A percentile compares a stretch with the other conserved stretches of the same genome.
These are phyloP conservation scores for Furnarius figulus DNA, from an alignment of 2,113 vertebrate species.

Conservation along the genomic window DNA sequence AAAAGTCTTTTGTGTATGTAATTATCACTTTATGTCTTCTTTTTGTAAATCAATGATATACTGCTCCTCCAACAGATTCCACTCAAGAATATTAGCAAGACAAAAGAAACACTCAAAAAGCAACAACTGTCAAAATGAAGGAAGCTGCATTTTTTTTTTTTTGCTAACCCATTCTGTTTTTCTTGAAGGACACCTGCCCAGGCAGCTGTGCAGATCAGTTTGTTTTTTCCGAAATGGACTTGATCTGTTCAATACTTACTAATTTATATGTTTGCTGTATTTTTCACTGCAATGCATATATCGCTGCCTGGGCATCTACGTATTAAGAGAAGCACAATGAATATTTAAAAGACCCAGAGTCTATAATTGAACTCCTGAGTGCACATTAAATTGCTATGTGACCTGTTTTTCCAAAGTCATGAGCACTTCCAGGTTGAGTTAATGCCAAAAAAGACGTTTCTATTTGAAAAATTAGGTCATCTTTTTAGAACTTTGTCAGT, in stretches of 20 bases:
- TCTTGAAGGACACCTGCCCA: not conserved
- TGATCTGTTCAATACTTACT: not conserved
- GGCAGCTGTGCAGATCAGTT: not conserved
- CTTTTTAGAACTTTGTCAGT: not conserved
- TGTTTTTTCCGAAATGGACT: not conserved
- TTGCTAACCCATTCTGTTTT: not conserved
- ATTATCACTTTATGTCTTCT: not conserved
- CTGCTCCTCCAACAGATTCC: not conserved
- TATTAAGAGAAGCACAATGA: not conserved
- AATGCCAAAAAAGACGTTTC: not conserved
- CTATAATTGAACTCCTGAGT: not conserved
- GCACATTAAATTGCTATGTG: not conserved
- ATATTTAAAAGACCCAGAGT: conserved; percentile 29
- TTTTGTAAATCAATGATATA: not conserved
- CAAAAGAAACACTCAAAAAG: not conserved
- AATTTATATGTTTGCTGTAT: not conserved
- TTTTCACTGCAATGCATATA: not conserved
- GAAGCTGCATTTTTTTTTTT: not conserved
- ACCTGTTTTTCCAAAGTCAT: conserved; percentile 14
- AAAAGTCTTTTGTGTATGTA: not conserved
- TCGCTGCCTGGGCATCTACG: not conserved
- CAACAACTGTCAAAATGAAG: not conserved
- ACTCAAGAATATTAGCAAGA: not conserved
- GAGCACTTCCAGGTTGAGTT: not conserved
- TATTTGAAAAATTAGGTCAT: conserved; percentile 28